Base-by-base conservation (phyloP, 2,888 invertebrate species). In the Dyspetes luteomarginatus region DNA sequence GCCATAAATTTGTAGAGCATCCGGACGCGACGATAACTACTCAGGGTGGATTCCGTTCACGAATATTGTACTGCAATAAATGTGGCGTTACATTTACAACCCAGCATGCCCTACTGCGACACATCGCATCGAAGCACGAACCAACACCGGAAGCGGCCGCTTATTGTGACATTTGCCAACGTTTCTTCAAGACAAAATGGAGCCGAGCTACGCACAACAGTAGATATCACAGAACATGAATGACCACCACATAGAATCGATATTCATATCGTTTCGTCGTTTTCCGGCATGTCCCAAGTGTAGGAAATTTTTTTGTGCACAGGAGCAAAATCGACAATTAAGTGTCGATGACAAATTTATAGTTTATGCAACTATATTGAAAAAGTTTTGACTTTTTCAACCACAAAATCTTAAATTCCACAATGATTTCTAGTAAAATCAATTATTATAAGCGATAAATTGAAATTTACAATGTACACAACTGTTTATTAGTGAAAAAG, bases 181-280 rank as follows among this genome's bases (percentile, higher is more conserved):
- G 89, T 65, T 86, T 82, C 81, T 90, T 90, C 84, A 90, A 90
- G 81, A 90, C 90, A 4, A 90, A 90, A 62, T 90, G 89, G 89
- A 90, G 90, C 65, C 81, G 87, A 62, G 89, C 90, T 7, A 90
- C 89, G 28, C 90, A 90, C 80, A 90, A 87, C 75, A 90, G 89
- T 77, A 87, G 87, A 83, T 90, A 89, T 78, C 89, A 90, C 75
- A 88, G 86, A 79, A 85, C 85, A 28, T 87, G 52, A 82, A 80
- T 75, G 12, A 17, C 24, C 15, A 24, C 41, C 68, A 41, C 24
- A 55, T 55, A n/a, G n/a, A n/a, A n/a, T 22, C 43, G 22, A 36
- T 36, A 1, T 36, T 2, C n/a, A n/a, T n/a, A n/a, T n/a, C n/a
- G n/a, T 36, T 12, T 36, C 36, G 36, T 36, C 1, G 12, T 9